phyloP scores from a whole-genome alignment of 2,113 vertebrate species.

The Eretmochelys imbricata region DNA sequence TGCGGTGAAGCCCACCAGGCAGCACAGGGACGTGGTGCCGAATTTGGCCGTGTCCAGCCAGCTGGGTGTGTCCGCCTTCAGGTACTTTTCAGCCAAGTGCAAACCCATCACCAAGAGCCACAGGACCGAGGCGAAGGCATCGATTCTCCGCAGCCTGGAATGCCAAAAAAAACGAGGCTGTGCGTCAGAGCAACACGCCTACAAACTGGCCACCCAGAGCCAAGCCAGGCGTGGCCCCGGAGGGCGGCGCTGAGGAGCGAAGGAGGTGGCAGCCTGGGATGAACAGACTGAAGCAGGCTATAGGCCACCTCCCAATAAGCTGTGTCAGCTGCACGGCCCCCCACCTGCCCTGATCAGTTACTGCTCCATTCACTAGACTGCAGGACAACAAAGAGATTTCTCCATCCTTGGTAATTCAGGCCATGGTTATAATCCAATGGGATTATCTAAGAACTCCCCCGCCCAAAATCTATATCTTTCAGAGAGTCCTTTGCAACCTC shows the following conservation, averaged over 20 bases:
- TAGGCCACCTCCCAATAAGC: not conserved
- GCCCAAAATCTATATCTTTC: not conserved
- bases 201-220: rapidly evolving
- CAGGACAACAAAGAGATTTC: not conserved
- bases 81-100: conserved; percentile 83
- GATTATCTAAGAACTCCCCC: not conserved
- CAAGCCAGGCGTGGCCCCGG: not conserved
- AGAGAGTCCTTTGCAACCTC: not conserved
- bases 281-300: not conserved
- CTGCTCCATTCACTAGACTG: not conserved
- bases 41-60: conserved; percentile 90
- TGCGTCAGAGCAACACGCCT: not conserved
- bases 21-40: conserved; percentile 86
- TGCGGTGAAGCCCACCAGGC: conserved; percentile 91
- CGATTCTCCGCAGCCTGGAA: conserved; percentile 91
- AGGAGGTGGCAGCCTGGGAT: not conserved
- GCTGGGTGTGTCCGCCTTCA: conserved; percentile 69
- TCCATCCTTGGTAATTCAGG: not conserved
- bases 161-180: not conserved
- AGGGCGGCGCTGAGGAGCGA: not conserved
- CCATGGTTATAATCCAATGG: not conserved
- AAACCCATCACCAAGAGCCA: conserved; percentile 91
- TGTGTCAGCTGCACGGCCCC: not conserved
- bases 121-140: conserved; percentile 87
- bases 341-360: not conserved